Percentiles rank a stretch among this genome's conserved stretches.
These are phyloP conservation scores for Syngnathoides biaculeatus DNA, from an alignment of 2,113 vertebrate species.

Conservation along the genomic window DNA sequence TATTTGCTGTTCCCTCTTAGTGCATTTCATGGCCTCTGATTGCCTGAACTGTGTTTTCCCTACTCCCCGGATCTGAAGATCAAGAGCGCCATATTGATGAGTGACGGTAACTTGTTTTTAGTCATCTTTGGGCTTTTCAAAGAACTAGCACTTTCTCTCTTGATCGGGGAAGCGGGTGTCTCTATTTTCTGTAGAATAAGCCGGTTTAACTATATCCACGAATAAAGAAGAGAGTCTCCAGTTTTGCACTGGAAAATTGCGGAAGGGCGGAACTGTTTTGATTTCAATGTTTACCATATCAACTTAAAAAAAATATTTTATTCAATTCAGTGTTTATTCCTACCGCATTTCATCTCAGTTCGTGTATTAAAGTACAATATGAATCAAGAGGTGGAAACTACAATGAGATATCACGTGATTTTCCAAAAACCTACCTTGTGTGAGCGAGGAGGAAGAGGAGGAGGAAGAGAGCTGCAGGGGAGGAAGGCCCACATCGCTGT, in stretches of 20 bases:
- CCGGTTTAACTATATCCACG: slow-evolving; percentile 36
- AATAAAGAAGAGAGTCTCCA: slow-evolving; percentile 26
- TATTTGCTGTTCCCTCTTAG: slow-evolving; percentile 37
- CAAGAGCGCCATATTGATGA: slow-evolving; percentile 59
- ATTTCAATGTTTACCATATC: not conserved
- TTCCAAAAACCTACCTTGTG: slow-evolving; percentile 59
- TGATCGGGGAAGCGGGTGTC: slow-evolving; percentile 15
- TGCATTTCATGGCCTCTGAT: slow-evolving; percentile 50
- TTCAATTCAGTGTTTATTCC: not conserved
- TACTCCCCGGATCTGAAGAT: slow-evolving; percentile 44
- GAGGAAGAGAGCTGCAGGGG: slow-evolving; percentile 85
- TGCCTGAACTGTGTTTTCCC: slow-evolving; percentile 52
- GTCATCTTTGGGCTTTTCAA: slow-evolving; percentile 58
- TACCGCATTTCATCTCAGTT: not conserved
- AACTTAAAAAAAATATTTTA: not conserved
- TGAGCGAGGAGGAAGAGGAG: slow-evolving; percentile 79
- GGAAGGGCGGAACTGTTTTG: not conserved
- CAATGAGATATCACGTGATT: not conserved
- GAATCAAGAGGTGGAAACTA: not conserved
- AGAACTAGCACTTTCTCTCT: slow-evolving; percentile 46
- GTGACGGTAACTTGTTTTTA: slow-evolving; percentile 62
- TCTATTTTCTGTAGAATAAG: slow-evolving; percentile 44
- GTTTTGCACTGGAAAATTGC: slow-evolving; percentile 19
- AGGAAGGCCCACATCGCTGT: slow-evolving; percentile 85
- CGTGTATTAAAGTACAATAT: not conserved